A percentile compares a stretch with the other conserved stretches of the same genome.
These are phyloP conservation scores for Hypsibius dujardini DNA, from an alignment of 1,140 invertebrate genomes.

Conservation along the genomic window DNA sequence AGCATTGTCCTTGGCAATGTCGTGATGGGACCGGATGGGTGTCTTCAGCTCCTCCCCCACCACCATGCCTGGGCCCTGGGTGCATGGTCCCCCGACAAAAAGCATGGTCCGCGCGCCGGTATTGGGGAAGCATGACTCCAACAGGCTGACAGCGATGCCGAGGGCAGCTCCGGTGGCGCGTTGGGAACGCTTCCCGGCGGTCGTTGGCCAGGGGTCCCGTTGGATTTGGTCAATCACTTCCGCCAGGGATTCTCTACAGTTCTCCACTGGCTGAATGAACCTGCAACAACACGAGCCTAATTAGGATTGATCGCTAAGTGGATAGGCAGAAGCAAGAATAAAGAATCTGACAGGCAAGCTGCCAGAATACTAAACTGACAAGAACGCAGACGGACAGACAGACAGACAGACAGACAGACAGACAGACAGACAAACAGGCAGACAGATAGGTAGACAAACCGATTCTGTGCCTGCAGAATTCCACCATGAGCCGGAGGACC, in stretches of 20 bases:
- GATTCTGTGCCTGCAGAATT: too few relatives aligned
- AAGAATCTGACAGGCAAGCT: too few relatives aligned
- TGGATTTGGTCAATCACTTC: constrained; percentile 88
- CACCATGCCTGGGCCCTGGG: constrained; percentile 89
- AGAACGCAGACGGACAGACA: too few relatives aligned
- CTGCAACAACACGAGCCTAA: constrained; percentile 31
- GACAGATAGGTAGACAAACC: too few relatives aligned
- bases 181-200: constrained; percentile 77
- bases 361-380: too few relatives aligned
- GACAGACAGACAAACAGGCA: too few relatives aligned
- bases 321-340: too few relatives aligned
- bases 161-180: constrained; percentile 86
- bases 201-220: constrained; percentile 87
- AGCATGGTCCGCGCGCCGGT: constrained; percentile 90
- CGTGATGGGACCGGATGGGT: constrained; percentile 94
- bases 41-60: constrained; percentile 96
- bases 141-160: constrained; percentile 82
- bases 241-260: constrained; percentile 85
- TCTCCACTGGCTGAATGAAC: constrained; percentile 81
- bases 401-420: too few relatives aligned
- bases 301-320: not conserved
- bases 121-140: constrained; percentile 67
- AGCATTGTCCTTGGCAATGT: constrained; percentile 96
- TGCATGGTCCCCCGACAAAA: constrained; percentile 95
- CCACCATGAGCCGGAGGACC: constrained; percentile 24